Conservation (phyloP, 2,113 vertebrate genomes). For the Nestor notabilis region DNA sequence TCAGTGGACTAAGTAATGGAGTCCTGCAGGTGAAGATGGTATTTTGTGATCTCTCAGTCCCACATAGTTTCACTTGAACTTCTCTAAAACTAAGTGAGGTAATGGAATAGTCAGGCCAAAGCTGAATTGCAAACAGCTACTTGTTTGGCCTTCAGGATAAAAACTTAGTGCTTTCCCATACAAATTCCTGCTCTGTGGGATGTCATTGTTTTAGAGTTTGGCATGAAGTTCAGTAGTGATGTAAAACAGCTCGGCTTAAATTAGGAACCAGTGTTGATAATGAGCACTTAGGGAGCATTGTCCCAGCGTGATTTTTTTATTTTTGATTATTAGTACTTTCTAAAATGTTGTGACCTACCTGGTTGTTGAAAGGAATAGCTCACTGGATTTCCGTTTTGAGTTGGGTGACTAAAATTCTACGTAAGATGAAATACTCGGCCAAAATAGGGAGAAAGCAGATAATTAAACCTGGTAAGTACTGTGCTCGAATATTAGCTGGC, state of each 20-base stretch:
- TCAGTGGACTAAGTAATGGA: not conserved
- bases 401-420: not conserved
- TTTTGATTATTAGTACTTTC: not conserved
- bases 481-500: not conserved
- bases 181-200: slow-evolving; percentile 43
- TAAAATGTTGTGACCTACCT: not conserved
- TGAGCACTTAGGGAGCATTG: not conserved
- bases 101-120: slow-evolving; percentile 5
- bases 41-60: not conserved
- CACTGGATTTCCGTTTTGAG: not conserved
- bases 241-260: slow-evolving; percentile 8
- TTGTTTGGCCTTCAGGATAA: slow-evolving; percentile 54
- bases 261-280: slow-evolving; percentile 7
- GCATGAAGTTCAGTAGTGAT: slow-evolving; percentile 17
- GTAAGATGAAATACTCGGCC: not conserved
- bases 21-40: not conserved
- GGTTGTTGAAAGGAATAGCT: not conserved
- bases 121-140: slow-evolving; percentile 25
- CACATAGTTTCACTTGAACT: not conserved
- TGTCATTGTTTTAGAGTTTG: not conserved
- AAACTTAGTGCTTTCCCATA: slow-evolving; percentile 15
- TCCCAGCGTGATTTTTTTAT: not conserved
- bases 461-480: not conserved
- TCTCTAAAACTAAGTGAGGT: slow-evolving; percentile 8
- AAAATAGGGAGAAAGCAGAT: not conserved